Base-by-base conservation (phyloP, 2,888 invertebrate species). In the Endotricha flammealis region DNA sequence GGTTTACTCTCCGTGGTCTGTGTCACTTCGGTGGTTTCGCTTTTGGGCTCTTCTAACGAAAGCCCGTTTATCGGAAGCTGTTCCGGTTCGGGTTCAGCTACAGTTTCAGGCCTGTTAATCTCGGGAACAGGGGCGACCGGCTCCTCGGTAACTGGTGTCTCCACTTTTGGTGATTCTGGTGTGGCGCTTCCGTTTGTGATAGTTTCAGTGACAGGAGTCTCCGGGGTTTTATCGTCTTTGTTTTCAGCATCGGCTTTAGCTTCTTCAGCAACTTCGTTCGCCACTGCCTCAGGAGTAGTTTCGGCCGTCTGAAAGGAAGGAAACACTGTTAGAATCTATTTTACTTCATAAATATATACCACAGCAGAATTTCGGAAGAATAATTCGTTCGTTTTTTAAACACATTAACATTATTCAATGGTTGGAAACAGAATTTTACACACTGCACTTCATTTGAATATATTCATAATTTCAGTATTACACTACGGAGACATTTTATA, bases 171-270 rank as follows among this genome's bases (percentile, higher is more conserved):
- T 17, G 78, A 66, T 43, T 81, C 82, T 4, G 88, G 78, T 24
- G 81, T 75, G 50, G 69, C 75, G 56, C 74, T 81, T 46, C 87
- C 87, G 44, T 87, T 85, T 36, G 83, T 79, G 32, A 87, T 69
- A 13, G 81, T 80, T 65, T 86, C 81, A 22, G 86, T 85, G 12
- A 83, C 78, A 31, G 89, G 88, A 4, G 88, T 86, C 43, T 86
- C 86, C 2, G 85, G 82, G 1, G 81, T 75, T 51, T 82, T 80
- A 42, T 79, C 83, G 14, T 81, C 79, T 46, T 76, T 75, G 28
- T 46, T 48, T 51, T 81, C 83, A 10, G 52, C 48, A 34, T 64
- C 63, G 30, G 68, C 48, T 54, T 72, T 76, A 6, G 50, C 64
- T 56, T 77, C 75, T 44, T 76, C 77, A 16, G 66, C 64, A 3